Evolutionary conservation across 2,888 invertebrate genomes (phyloP).

Genomic region (Ligdia adustata): DNA sequence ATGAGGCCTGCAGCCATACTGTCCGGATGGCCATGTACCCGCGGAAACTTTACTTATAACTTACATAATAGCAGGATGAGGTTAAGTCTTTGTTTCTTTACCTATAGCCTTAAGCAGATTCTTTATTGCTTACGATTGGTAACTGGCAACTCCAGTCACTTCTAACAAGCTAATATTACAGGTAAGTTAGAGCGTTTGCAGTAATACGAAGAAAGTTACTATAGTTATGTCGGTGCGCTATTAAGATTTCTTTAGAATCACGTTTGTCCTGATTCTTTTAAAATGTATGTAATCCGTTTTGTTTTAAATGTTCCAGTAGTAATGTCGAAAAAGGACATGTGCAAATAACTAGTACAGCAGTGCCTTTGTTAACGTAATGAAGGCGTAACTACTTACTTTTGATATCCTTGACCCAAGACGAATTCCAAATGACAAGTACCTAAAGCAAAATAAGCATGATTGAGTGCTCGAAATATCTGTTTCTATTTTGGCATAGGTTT

Average conservation of each 20-base stretch:
- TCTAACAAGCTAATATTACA: not conserved
- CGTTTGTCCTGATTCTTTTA: conserved; percentile 21
- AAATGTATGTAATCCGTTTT: conserved; percentile 13
- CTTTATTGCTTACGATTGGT: conserved; percentile 27
- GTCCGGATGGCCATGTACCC: conserved; percentile 42
- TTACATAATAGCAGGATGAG: conserved; percentile 29
- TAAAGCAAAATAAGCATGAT: conserved; percentile 4
- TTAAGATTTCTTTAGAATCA: conserved; percentile 19
- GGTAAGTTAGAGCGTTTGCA: conserved; percentile 5
- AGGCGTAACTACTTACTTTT: not conserved
- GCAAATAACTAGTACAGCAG: not conserved
- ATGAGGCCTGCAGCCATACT: conserved; percentile 35
- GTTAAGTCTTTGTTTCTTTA: conserved; percentile 38
- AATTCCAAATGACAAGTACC: conserved; percentile 7
- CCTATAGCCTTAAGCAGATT: conserved; percentile 38
- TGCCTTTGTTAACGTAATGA: conserved; percentile 6
- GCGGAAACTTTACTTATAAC: conserved; percentile 33
- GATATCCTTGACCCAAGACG: conserved; percentile 15
- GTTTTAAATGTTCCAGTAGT: conserved; percentile 16
- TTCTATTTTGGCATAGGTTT: conserved; percentile 1
- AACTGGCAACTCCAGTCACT: not conserved
- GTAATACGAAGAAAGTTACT: conserved; percentile 13
- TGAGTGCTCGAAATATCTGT: not conserved
- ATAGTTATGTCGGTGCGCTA: conserved; percentile 9
- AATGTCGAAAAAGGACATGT: conserved; percentile 5